These are phyloP conservation scores for Pomatorhinus ruficollis DNA, from an alignment of 2,113 vertebrate species.

Conservation along the genomic window DNA sequence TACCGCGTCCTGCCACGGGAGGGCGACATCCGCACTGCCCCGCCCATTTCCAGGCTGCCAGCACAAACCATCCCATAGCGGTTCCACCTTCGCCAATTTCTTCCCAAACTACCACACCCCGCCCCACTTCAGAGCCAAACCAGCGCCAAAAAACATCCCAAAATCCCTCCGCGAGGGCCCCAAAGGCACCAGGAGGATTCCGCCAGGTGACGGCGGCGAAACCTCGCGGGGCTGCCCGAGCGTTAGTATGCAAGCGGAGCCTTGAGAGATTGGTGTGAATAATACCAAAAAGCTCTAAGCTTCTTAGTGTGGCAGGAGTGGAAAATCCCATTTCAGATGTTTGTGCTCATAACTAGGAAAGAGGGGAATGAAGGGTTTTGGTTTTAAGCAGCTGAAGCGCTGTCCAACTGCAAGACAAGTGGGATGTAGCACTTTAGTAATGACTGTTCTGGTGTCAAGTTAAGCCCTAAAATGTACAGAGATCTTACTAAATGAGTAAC, in stretches of 20 bases:
- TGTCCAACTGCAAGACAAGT: background rate
- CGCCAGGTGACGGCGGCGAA: background rate
- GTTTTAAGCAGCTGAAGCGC: background rate
- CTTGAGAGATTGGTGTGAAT: background rate
- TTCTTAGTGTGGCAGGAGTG: background rate
- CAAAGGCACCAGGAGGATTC: background rate
- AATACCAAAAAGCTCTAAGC: background rate
- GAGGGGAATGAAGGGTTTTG: background rate
- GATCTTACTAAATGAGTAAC: background rate
- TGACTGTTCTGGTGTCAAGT: background rate
- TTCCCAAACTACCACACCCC: too few species aligned
- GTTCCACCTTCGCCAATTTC: too few species aligned
- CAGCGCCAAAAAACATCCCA: background rate
- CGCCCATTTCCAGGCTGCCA: background rate
- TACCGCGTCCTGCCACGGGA: background rate
- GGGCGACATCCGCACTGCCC: background rate
- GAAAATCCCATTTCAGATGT: slow-evolving; percentile 5
- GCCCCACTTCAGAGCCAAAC: background rate
- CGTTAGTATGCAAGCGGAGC: background rate
- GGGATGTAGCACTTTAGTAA: background rate
- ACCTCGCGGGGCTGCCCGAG: background rate
- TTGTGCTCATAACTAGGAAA: background rate
- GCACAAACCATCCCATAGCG: background rate
- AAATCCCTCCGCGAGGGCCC: background rate
- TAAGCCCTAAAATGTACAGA: background rate